Base-by-base conservation (phyloP, 2,113 vertebrate species). In the Psophia crepitans region DNA sequence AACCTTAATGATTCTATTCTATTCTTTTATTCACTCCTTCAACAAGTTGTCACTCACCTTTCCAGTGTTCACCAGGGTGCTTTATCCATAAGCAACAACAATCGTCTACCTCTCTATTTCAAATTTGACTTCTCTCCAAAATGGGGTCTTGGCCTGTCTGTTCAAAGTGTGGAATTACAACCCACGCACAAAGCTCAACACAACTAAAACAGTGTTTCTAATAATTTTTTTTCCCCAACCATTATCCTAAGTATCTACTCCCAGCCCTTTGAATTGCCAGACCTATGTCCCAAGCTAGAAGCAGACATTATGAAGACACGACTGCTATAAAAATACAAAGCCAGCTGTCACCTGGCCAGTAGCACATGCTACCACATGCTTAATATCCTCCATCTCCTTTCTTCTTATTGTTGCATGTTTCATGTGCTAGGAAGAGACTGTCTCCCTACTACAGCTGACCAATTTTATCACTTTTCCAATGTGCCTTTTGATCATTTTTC, bases 311-410 rank as follows among this genome's bases (percentile, higher is more conserved):
- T 9, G 14, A 46, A 57, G 26, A 44, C 12, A 27, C 0, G 4
- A 28, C 14, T 20, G 27, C 17, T 44, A 16, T 0, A 0, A 8
- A 37, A 22, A 35, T 9, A 41, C 0, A 0, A 86, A 8, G 19
- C 5, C 41, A 76, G 26, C 5, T 8, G 6, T 13, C 16, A 15
- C 2, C 0, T 20, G 71, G 56, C 9, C 61, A 10, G 28, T 0
- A 70, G 23, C 27, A 51, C 16, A 6, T 1, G 26, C 19, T 23
- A 21, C 35, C 44, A 44, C 11, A 3, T 9, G 16, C 19, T 56
- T 63, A 12, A 41, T 18, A 26, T 15, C 49, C 41, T 30, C 56
- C 0, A 0, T 12, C 0, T 0, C 35, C 26, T 74, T 58, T 49
- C 21, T 44, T 60, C 41, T 65, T 32, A 17, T 26, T 26, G 22